Evolutionary conservation across 2,797 vertebrate species (phyloP), one percentile per base, ranked within the genome.

Genomic region (Muscicapa comitata): DNA sequence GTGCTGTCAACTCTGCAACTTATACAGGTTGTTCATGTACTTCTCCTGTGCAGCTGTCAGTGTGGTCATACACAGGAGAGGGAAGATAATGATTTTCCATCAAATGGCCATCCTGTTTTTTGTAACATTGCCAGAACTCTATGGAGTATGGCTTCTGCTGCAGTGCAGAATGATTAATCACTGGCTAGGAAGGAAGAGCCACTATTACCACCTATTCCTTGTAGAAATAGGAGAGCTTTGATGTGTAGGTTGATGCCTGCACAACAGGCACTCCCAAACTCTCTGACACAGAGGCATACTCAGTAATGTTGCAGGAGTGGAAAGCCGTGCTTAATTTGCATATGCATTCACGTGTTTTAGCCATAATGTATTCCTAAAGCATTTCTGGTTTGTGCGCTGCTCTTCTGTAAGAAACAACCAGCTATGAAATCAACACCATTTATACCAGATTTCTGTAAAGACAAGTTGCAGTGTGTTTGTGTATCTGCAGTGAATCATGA

Each of bases 81-180:
- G 78, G 66, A 50, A 94, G 89, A 65, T 84, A 95, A 95, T 17
- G 77, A 96, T 96, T 97, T 97, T 93, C 94, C 90, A 93, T 97
- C 93, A 96, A 84, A 88, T 70, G 83, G 38, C 68, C 63, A 86
- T 83, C 74, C 88, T 94, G 40, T 50, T 95, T 97, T 91, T 92
- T 28, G 66, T 95, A 67, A 55, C 29, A 5, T 53, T 91, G 68
- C 59, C 70, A 83, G 88, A 96, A 91, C 66, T 82, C 91, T 89
- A 51, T 96, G 61, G 33, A 78, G 82, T 61, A 20, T 9, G 38
- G 85, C 92, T 95, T 95, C 84, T 93, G 91, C 78, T 42, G 77
- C 90, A 84, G 73, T 93, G 65, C 80, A 84, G 90, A 88, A 84
- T 97, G 95, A 97, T 97, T 96, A 96, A 96, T 97, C 87, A 78